Conservation (phyloP, 2,113 vertebrate genomes). For the Crotalus tigris region DNA sequence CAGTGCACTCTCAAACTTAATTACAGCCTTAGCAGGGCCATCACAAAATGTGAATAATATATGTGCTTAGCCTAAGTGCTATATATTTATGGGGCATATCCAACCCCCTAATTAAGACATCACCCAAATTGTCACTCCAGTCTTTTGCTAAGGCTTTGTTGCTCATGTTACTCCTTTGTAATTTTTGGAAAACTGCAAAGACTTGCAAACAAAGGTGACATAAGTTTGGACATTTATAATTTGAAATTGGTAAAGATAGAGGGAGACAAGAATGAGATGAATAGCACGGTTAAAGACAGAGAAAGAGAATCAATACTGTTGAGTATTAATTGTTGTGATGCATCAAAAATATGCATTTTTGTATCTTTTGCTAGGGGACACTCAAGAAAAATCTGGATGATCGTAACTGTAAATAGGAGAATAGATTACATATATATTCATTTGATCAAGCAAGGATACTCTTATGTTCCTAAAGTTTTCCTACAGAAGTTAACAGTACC, state of each 20-base stretch:
- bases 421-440: background rate
- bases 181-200: background rate
- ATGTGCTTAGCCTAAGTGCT: slow-evolving; percentile 10
- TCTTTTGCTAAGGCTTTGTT: background rate
- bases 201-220: background rate
- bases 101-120: slow-evolving; percentile 14
- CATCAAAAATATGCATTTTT: background rate
- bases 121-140: background rate
- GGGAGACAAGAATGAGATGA: background rate
- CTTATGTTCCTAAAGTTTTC: background rate
- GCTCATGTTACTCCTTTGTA: background rate
- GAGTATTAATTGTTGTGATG: background rate
- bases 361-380: background rate
- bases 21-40: slow-evolving; percentile 9
- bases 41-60: slow-evolving; percentile 25
- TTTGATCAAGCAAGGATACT: background rate
- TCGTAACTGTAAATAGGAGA: background rate
- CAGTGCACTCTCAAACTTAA: background rate
- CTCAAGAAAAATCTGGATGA: background rate
- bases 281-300: background rate
- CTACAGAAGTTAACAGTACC: background rate
- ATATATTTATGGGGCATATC: slow-evolving; percentile 20
- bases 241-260: background rate
- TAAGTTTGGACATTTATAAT: background rate
- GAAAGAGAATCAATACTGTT: background rate